Base-by-base conservation (phyloP, 2,797 vertebrate species). In the Sebastolobus alascanus region DNA sequence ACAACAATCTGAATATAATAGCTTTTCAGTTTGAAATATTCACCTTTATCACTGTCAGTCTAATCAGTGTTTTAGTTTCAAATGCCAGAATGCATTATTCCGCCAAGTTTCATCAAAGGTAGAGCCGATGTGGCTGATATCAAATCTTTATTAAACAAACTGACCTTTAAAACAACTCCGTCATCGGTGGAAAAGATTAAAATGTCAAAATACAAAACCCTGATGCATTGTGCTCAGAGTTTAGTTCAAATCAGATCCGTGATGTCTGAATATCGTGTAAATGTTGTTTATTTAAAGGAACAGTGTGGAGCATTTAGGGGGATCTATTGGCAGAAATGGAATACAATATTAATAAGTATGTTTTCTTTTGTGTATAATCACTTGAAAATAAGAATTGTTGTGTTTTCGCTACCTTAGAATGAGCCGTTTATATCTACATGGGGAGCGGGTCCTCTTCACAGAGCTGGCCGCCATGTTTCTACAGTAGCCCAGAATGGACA, bases 131-230 rank as follows among this genome's bases (percentile, higher is more conserved):
- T 67, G 46, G 43, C 50, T n/a, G 68, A 78, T 43, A 56, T 65
- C 31, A 76, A 22, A 78, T 73, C 67, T 73, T 75, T 16, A 67
- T 75, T 61, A 25, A 31, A 70, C 52, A 69, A 14, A 25, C 13
- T 75, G 83, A 90, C 89, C 84, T 92, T 91, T 87, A 38, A 72
- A 77, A 60, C 56, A 59, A 74, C 20, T 3, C 31, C 2, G 10
- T 88, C 73, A 79, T 80, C 83, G 75, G 82, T 4, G 18, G 38
- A 81, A 77, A 61, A 38, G 13, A 85, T 83, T 79, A 6, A 87
- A 91, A 87, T 85, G 85, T 82, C 85, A 89, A 54, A 84, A 73
- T 6, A 50, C 40, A 83, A 74, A 79, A 82, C 20, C 7, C 14
- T 31, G 60, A 82, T 20, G 58, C 65, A 80, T 56, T 74, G 75